Evolutionary conservation across 2,113 vertebrate species (phyloP), one percentile per base, ranked within the genome.

Genomic region (Erythrocercus mccallii): DNA sequence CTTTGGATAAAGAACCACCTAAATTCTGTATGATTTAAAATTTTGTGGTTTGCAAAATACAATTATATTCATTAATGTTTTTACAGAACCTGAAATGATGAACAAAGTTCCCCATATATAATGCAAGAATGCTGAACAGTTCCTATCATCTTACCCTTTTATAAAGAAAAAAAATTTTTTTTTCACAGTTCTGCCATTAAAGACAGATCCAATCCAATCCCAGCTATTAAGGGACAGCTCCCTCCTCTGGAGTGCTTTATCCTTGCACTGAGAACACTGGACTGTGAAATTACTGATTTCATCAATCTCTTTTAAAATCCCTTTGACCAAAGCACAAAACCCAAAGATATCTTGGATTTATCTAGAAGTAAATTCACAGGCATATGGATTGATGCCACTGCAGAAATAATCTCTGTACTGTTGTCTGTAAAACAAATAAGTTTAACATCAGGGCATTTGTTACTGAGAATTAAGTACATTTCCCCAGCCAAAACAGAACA

Each of bases 171-270:
- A 21, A 35, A n/a, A 12, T n/a, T 42, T 42, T 14, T 91, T 78
- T 61, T 18, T 17, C 17, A 17, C 12, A 17, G 35, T 3, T 78
- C 38, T 66, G 30, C 60, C 1, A 5, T 24, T 65, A 20, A n/a
- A 71, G 47, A 19, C 21, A 10, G 1, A 2, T 11, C 27, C 37
- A 15, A 15, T 31, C 35, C 31, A 33, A 30, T 7, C 19, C 65
- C 61, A 76, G 70, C 6, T 80, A 28, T 47, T 77, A 60, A 78
- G 68, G 69, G 77, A 81, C 3, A 69, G 93, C 95, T 95, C 96
- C 97, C 96, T 96, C 97, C 77, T 62, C 92, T 95, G 97, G 96
- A 83, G n/a, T 23, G 1, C 57, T 44, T 74, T 15, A 18, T 53
- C 31, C 40, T 76, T 86, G 48, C 82, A 73, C 81, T 35, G 69